Evolutionary conservation across 2,888 invertebrate species (phyloP), one percentile per base, ranked within the genome.

Genomic region (Hyposoter dolosus): DNA sequence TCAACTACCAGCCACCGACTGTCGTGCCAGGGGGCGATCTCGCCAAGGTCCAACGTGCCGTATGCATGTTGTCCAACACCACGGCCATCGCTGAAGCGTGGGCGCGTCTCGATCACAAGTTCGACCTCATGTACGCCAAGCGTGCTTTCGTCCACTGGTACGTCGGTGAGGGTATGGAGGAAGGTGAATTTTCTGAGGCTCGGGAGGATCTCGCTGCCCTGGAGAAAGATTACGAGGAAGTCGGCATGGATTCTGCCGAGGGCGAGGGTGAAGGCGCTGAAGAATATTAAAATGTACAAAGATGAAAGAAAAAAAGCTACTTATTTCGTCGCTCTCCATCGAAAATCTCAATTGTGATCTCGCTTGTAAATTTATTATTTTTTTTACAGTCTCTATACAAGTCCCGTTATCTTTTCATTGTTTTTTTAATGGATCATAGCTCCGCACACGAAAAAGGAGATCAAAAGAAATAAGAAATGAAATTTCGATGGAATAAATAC

Each of bases 21-120:
- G 98, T 98, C 43, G 98, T 99, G 76, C 99, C 99, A 17, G 98
- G 98, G 7, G 98, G 98, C 45, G 98, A 99, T 94, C 94, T 98
- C 94, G 98, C 99, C 88, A 98, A 98, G 95, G 98, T 99, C 47
- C 98, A 98, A 94, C 97, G 99, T 92, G 98, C 99, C 89, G 98
- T 99, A 35, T 99, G 99, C 96, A 99, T 99, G 99, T 96, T 99
- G 96, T 98, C 98, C 94, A 99, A 99, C 96, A 99, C 99, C 89
- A 99, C 99, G 10, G 98, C 99, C 91, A 99, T 99, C 94, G 98
- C 98, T 28, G 98, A 99, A 94, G 99, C 99, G 60, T 99, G 99
- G 99, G 98, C 98, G 35, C 97, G 99, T 93, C 96, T 99, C 87
- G 98, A 99, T 95, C 98, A 98, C 95, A 99, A 98, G 95, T 98